These are phyloP conservation scores for Oscheius sp. DNA, from an alignment of 1,140 invertebrate genomes.

Conservation along the genomic window DNA sequence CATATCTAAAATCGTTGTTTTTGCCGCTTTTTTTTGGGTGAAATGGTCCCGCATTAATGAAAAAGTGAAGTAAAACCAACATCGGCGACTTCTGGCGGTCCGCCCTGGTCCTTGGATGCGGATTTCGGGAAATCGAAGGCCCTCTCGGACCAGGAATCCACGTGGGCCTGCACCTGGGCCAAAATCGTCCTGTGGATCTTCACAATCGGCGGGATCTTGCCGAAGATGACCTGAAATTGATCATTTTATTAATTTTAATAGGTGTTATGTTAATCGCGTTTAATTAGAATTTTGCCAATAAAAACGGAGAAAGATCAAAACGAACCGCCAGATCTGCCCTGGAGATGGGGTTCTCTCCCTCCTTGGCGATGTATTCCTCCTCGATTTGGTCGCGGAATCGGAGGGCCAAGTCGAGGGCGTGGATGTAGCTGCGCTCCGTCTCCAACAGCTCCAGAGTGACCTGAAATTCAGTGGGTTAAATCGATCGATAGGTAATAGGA, in stretches of 20 bases:
- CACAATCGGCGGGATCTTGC: conserved; percentile 87
- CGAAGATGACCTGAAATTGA: conserved; percentile 92
- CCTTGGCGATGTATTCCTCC: too few relatives aligned
- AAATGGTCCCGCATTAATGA: too few relatives aligned
- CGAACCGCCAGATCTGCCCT: too few relatives aligned
- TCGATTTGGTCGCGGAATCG: too few relatives aligned
- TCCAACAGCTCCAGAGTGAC: conserved; percentile 88
- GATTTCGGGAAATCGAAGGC: not conserved
- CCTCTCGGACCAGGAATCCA: not conserved
- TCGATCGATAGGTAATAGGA: too few relatives aligned
- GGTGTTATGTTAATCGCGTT: too few relatives aligned
- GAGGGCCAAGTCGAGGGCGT: conserved; percentile 85
- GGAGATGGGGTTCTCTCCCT: too few relatives aligned
- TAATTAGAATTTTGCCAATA: too few relatives aligned
- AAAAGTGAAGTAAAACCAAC: too few relatives aligned
- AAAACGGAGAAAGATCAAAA: too few relatives aligned
- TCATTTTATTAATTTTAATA: conserved; percentile 81
- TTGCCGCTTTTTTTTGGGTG: not conserved
- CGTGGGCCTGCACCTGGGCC: not conserved
- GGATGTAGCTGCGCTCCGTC: conserved; percentile 94
- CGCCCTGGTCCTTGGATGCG: not conserved
- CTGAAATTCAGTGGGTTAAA: too few relatives aligned
- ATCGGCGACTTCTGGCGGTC: not conserved
- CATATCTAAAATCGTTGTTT: conserved; percentile 23
- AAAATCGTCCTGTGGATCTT: conserved; percentile 69